Conservation (phyloP, 2,113 vertebrate species). For the Rhagologus leucostigma region DNA sequence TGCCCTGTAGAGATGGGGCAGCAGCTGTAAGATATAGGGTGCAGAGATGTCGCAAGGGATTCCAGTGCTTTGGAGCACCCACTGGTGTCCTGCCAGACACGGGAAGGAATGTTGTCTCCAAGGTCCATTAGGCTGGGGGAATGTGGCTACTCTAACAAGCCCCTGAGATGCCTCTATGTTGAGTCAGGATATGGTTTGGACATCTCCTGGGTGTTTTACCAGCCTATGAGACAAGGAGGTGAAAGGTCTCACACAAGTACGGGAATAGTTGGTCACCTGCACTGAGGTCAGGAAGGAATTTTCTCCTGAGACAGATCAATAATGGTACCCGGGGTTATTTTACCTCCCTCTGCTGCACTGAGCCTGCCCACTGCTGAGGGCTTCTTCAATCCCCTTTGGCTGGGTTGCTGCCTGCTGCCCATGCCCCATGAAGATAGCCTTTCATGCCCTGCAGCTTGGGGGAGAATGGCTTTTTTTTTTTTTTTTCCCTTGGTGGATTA, state of each 20-base stretch:
- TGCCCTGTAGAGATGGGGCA: neutral
- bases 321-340: neutral
- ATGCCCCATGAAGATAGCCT: neutral
- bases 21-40: neutral
- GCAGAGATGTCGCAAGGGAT: neutral
- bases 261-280: neutral
- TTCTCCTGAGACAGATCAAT: neutral
- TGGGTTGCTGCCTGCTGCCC: neutral
- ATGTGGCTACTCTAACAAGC: neutral
- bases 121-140: neutral
- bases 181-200: too few relatives aligned
- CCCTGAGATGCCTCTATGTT: neutral
- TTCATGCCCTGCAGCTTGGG: too few relatives aligned
- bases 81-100: neutral
- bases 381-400: neutral
- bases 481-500: too few relatives aligned
- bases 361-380: neutral
- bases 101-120: neutral
- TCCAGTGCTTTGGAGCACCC: neutral
- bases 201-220: neutral
- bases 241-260: neutral
- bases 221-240: neutral
- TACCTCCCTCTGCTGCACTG: neutral
- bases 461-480: too few relatives aligned
- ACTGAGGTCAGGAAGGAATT: neutral